Evolutionary conservation across 2,888 invertebrate genomes (phyloP).

Genomic region (Noctua janthe): DNA sequence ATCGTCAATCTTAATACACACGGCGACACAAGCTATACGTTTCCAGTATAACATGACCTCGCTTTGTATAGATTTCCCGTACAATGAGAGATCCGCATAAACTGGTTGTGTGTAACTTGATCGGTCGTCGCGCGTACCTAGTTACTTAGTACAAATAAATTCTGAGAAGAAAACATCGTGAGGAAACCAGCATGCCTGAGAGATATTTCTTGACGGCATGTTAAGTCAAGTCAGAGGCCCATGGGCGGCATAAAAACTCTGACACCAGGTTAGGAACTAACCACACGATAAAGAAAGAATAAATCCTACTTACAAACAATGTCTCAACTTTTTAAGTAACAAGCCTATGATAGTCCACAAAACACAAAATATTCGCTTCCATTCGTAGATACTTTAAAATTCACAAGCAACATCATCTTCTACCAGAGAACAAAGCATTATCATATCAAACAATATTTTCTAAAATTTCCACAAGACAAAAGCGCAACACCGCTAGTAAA

Average conservation of each 20-base stretch:
- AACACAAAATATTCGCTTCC: neutral
- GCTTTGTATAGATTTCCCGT: neutral
- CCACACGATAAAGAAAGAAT: too few relatives aligned
- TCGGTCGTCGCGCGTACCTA: neutral
- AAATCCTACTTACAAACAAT: neutral
- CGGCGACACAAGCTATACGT: too few relatives aligned
- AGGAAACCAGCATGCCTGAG: too few relatives aligned
- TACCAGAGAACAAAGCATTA: slow-evolving; percentile 12
- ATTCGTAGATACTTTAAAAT: neutral
- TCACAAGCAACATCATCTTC: neutral
- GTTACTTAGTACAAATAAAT: neutral
- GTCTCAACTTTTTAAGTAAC: neutral
- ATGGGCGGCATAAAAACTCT: too few relatives aligned
- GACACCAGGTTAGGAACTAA: too few relatives aligned
- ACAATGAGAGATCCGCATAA: neutral
- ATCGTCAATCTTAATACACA: neutral
- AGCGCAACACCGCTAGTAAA: slow-evolving; percentile 65
- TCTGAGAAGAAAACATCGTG: too few relatives aligned
- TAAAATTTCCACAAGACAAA: slow-evolving; percentile 55
- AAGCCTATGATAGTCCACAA: neutral
- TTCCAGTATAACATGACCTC: too few relatives aligned
- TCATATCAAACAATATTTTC: slow-evolving; percentile 46
- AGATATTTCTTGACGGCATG: too few relatives aligned
- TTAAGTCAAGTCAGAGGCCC: too few relatives aligned
- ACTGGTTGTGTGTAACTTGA: neutral